phyloP scores from a whole-genome alignment of 2,888 invertebrate genomes.

The Pristionchus maxplancki region DNA sequence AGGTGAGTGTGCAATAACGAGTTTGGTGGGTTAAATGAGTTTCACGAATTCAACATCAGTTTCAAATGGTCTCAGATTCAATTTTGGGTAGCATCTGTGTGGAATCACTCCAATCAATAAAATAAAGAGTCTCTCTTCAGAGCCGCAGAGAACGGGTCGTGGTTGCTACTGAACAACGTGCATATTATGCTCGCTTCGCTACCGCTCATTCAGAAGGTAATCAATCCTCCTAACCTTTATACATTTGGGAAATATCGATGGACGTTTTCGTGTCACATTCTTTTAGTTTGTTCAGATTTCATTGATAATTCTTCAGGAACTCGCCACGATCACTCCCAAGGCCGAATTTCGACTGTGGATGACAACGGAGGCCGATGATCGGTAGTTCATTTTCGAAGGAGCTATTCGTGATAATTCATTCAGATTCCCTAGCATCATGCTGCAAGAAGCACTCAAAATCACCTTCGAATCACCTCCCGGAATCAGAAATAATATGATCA shows the following conservation, averaged over 20 bases:
- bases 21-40: too few species aligned
- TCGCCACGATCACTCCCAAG: slow-evolving; percentile 81
- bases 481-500: slow-evolving; percentile 86
- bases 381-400: background rate
- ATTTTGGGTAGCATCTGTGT: too few species aligned
- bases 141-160: slow-evolving; percentile 83
- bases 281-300: background rate
- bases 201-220: slow-evolving; percentile 83
- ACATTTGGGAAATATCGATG: too few species aligned
- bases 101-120: too few species aligned
- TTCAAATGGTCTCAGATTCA: too few species aligned
- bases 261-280: too few species aligned
- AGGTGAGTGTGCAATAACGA: slow-evolving; percentile 80
- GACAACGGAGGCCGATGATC: slow-evolving; percentile 87
- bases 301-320: slow-evolving; percentile 78
- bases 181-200: slow-evolving; percentile 87
- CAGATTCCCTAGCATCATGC: slow-evolving; percentile 62
- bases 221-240: background rate
- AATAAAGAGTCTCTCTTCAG: slow-evolving; percentile 17
- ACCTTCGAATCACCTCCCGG: slow-evolving; percentile 83
- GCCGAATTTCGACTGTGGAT: slow-evolving; percentile 88
- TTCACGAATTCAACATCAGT: too few species aligned
- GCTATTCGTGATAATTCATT: background rate
- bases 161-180: slow-evolving; percentile 88
- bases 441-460: slow-evolving; percentile 73